Percentiles rank a stretch among this genome's conserved stretches.
Evolutionary conservation across 2,797 vertebrate species (phyloP).

Genomic region (Malurus splendens): DNA sequence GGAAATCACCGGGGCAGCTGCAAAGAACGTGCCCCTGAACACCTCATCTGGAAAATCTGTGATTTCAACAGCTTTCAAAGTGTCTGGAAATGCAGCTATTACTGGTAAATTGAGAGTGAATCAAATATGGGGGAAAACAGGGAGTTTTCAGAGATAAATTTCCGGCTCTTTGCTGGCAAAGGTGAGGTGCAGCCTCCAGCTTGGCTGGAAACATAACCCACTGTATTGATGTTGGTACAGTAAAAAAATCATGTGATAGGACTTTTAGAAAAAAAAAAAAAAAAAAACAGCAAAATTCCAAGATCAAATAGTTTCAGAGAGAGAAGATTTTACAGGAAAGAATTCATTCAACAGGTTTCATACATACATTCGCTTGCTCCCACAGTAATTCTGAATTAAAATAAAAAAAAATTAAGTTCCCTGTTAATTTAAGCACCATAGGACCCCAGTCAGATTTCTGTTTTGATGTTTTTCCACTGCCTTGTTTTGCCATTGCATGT

Average conservation of each 20-base stretch:
- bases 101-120: not conserved
- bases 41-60: not conserved
- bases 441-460: not conserved
- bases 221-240: not conserved
- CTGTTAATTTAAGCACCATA: not conserved
- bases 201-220: not conserved
- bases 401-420: not conserved
- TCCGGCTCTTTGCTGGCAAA: not conserved
- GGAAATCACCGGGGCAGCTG: not conserved
- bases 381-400: not conserved
- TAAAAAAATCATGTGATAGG: not conserved
- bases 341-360: not conserved
- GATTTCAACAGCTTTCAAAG: not conserved
- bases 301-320: not conserved
- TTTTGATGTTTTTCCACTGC: not conserved
- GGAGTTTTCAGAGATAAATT: not conserved
- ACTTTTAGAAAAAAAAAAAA: not conserved
- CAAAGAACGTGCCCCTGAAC: not conserved
- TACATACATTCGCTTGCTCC: not conserved
- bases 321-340: not conserved
- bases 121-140: not conserved
- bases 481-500: not conserved
- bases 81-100: not conserved
- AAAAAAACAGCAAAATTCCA: not conserved
- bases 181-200: not conserved